Base-by-base conservation (phyloP, 2,797 vertebrate genomes). In the Eremophila alpestris region DNA sequence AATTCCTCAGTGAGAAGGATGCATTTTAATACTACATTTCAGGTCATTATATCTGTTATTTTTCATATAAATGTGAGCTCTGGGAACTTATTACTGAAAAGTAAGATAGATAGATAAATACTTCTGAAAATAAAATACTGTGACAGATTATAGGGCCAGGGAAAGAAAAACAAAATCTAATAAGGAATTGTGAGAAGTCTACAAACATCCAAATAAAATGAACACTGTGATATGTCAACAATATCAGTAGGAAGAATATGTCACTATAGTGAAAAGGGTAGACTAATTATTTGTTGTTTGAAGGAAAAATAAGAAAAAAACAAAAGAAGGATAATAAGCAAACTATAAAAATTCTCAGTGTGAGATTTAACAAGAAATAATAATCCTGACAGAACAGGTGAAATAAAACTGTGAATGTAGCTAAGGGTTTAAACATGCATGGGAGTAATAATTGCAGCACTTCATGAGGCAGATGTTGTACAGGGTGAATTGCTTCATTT, bases 21-120 rank as follows among this genome's bases (percentile, higher is more conserved):
- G 64, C 52, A 10, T 16, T 85, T 87, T 36, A 59, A 55, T 12
- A 69, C 32, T 80, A 62, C 32, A 58, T 76, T 95, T 92, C 71
- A 49, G 32, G 38, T 77, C 38, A 38, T 80, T 85, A 86, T 64
- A 34, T 6, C 11, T 65, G 38, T 48, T 65, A 27, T 76, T 88
- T 76, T 83, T 92, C 49, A 58, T 45, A 80, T 5, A 77, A 21
- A 86, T 86, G 38, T 80, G 68, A 94, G 51, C 55, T 90, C 56
- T 88, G 80, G 73, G 73, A 80, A 69, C 51, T 83, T 88, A 74
- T 80, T 88, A 88, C 48, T 80, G 81, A 87, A 77, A 87, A 78
- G 32, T 55, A 86, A 78, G 30, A 77, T 32, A 79, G 64, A 77
- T 45, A 87, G 64, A n/a, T 77, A 90, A 92, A 89, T 69, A 59